Conservation (phyloP, 1,140 invertebrate genomes). For the Danaus melanippus region DNA sequence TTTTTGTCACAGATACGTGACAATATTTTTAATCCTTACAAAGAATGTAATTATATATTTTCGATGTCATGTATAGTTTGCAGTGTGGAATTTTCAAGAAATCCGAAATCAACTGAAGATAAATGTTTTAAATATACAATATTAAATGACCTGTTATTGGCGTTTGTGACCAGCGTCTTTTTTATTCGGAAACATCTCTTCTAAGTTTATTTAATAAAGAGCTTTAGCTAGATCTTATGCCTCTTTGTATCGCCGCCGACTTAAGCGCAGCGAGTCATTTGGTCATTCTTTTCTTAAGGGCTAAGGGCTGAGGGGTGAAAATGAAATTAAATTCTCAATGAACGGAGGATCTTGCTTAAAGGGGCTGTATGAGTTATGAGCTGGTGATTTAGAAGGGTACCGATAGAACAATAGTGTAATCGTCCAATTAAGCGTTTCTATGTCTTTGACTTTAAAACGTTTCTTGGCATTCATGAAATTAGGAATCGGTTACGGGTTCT, state of each 20-base stretch:
- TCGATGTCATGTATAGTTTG: too few species aligned
- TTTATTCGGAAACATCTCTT: too few species aligned
- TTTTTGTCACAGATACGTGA: too few species aligned
- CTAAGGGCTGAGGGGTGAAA: constrained; percentile 62
- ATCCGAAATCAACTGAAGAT: too few species aligned
- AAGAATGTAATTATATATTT: too few species aligned
- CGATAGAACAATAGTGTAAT: constrained; percentile 65
- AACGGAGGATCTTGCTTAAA: constrained; percentile 57
- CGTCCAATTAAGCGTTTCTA: constrained; percentile 65
- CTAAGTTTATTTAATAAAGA: constrained; percentile 5
- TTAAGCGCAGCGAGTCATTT: constrained; percentile 48
- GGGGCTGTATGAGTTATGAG: constrained; percentile 64
- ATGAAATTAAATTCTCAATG: constrained; percentile 70
- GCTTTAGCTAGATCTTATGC: constrained; percentile 1
- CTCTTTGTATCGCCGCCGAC: constrained; percentile 18
- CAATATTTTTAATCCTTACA: too few species aligned
- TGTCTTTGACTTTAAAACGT: constrained; percentile 30
- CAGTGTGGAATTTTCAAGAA: too few species aligned
- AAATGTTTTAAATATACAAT: too few species aligned
- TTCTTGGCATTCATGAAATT: constrained; percentile 12
- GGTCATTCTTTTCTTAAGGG: constrained; percentile 68
- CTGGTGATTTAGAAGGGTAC: constrained; percentile 47
- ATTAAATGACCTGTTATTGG: too few species aligned
- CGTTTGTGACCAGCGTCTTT: too few species aligned
- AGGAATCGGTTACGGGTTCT: not conserved